Evolutionary conservation across 2,888 invertebrate species (phyloP), one percentile per base, ranked within the genome.

Genomic region (Junonia oenone): DNA sequence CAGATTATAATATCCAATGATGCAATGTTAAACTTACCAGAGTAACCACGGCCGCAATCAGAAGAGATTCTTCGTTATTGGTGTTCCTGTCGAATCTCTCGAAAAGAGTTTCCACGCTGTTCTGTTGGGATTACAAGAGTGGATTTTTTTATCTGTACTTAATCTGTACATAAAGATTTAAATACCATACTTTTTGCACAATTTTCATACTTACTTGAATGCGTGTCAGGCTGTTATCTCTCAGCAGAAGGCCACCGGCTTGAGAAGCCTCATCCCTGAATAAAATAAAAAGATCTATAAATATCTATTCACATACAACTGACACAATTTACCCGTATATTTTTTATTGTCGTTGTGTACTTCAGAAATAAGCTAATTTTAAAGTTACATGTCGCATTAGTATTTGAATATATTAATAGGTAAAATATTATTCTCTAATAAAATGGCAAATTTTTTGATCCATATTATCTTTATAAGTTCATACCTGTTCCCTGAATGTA

Each of bases 191-290:
- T 17, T 6, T 38, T 38, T 2, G 8, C 9, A 9, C 6, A 11
- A 40, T 17, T 40, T 19, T 19, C 19, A 14, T 14, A 15, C 31
- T 54, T 45, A 58, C 61, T 15, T 56, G 56, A 15, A 58, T 51
- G 14, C 61, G 61, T 2, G 37, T 45, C 6, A 17, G 14, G 29
- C 46, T 40, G 13, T 31, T 45, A 15, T 56, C 61, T 11, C 22
- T 31, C n/a, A 54, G 27, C 5, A 45, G 48, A 1, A 56, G 51
- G 1, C 56, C 61, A 11, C 59, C 59, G 9, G 33, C 69, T 6
- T 66, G 65, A 35, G 73, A 74, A 2, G 73, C 73, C 35, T 69
- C 69, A 1, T 72, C 72, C 63, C 82, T 82, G 43, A 49, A 11
- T 11, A 33, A n/a, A 33, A 33, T 4, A 33, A 33, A 51, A 27